Conservation (phyloP, 2,797 vertebrate species). For the Aulostomus chinensis region DNA sequence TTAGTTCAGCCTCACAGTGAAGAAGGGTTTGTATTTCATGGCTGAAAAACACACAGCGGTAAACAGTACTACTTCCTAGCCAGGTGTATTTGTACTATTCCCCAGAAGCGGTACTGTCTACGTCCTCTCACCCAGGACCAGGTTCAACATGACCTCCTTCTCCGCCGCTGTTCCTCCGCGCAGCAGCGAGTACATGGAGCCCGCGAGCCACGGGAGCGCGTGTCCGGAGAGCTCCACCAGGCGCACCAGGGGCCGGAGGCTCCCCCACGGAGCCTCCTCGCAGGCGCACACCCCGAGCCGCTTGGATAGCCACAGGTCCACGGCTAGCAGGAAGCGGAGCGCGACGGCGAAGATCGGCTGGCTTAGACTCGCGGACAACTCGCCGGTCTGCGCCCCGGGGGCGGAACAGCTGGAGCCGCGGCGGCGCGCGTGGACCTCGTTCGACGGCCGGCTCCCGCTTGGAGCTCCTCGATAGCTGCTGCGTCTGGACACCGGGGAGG, state of each 20-base stretch:
- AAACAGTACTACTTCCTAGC: no score
- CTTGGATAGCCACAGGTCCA: conserved; percentile 92
- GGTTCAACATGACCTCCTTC: conserved; percentile 88
- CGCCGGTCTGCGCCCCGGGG: conserved; percentile 60
- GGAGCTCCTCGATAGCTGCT: conserved; percentile 61
- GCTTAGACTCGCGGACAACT: conserved; percentile 84
- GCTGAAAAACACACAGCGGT: no score
- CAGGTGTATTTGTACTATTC: no score
- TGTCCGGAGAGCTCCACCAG: conserved; percentile 91
- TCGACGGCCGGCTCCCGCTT: conserved; percentile 48
- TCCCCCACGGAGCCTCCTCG: conserved; percentile 87
- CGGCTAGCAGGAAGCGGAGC: conserved; percentile 85
- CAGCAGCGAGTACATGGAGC: conserved; percentile 83
- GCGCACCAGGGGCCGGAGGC: conserved; percentile 87
- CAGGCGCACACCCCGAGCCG: conserved; percentile 88
- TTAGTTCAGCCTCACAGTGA: background rate
- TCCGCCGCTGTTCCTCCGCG: conserved; percentile 81
- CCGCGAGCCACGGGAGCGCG: conserved; percentile 86
- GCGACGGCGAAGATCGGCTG: conserved; percentile 84
- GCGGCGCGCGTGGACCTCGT: conserved; percentile 75
- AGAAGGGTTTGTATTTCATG: no score
- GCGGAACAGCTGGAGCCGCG: conserved; percentile 72
- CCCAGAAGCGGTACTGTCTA: background rate
- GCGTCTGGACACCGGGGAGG: conserved; percentile 52
- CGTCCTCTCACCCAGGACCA: conserved; percentile 83